Evolutionary conservation across 30 jellyfish, hydroid and myxozoan species (phyloP), one percentile per base, ranked within the genome.

Genomic region (Pelagia noctiluca): DNA sequence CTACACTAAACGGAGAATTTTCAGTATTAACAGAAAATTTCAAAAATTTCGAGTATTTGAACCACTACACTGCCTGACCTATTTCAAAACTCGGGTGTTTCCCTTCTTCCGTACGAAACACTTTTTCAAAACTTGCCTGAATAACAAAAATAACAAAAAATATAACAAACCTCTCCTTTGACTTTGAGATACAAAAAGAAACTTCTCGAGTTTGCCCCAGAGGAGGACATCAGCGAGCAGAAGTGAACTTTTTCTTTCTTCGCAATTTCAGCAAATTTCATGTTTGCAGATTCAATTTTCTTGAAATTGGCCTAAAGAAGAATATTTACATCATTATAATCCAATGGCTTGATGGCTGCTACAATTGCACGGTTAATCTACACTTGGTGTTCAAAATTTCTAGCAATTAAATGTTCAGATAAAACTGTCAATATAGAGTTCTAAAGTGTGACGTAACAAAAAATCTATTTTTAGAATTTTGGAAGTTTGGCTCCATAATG

Each of bases 141-240:
- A n/a, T n/a, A 42, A 42, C 16, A 42, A 16, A 16, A 8, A 42
- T 42, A 5, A 42, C 2, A 42, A 12, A 36, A 19, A 38, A 53
- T 46, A 3, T 13, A 1, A 60, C 63, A 18, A 75, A 95, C 99
- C 96, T 80, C 57, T 73, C 99, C 99, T 76, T 88, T 95, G 3
- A 80, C 76, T 32, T 89, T 80, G 76, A 95, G 50, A 63, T 88
- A 95, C 23, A 75, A 86, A 24, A 88, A 21, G 30, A 31, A 95
- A 87, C 97, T 95, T 35, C 83, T 84, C 29, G 88, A 71, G 50
- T 95, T 79, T 22, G 99, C 97, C 21, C 99, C 99, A 28, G 92
- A 84, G 18, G 97, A 49, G 36, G 99, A 95, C 96, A 95, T 23
- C 75, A 83, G 68, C 16, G 89, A 73, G 38, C 62, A 50, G 29